Evolutionary conservation across 1,140 invertebrate genomes (phyloP), one percentile per base, ranked within the genome.

Genomic region (Tigriopus japonicus): DNA sequence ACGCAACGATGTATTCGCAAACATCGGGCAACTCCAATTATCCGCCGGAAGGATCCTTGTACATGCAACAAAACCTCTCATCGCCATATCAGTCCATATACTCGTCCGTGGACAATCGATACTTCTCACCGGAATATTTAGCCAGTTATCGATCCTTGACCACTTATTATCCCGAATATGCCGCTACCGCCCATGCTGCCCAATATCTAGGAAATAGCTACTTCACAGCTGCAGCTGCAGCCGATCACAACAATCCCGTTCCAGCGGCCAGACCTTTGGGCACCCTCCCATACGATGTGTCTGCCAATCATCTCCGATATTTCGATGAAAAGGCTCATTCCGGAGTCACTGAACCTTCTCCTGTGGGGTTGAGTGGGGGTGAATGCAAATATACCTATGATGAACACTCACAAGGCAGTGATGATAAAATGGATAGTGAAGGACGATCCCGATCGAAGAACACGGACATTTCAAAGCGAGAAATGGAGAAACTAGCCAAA

Each of bases 1-100:
- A 87, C n/a, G 84, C 86, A 66, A 82, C 80, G 28, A 83, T 86
- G 66, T 87, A 87, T 66, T 77, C 83, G 7, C n/a, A 15, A 15
- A 15, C 45, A 21, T 76, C 82, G 3, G 76, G 77, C 9, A 82
- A 83, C 60, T 75, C 64, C 78, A 1, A 76, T 79, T 59, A 62
- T 64, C 17, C 63, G 12, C 24, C 62, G 0, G 74, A 74, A 0
- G 72, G 76, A 1, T 74, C 83, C 1, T 71, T 77, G 10, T 85
- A 86, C 68, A 83, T 84, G 70, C 78, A 81, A 43, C 82, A 83
- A 63, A 74, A 71, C 54, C 76, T 83, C 17, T 80, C 56, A 83
- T 84, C 64, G 83, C 84, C 68, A 80, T 75, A 77, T 54, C 76
- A 79, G 9, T 84, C 84, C 21, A 24, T 61, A 1, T 61, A 61